Percentiles rank a stretch among this genome's conserved stretches.
Evolutionary conservation across 2,797 vertebrate genomes (phyloP).

Genomic region (Prunella strophiata): DNA sequence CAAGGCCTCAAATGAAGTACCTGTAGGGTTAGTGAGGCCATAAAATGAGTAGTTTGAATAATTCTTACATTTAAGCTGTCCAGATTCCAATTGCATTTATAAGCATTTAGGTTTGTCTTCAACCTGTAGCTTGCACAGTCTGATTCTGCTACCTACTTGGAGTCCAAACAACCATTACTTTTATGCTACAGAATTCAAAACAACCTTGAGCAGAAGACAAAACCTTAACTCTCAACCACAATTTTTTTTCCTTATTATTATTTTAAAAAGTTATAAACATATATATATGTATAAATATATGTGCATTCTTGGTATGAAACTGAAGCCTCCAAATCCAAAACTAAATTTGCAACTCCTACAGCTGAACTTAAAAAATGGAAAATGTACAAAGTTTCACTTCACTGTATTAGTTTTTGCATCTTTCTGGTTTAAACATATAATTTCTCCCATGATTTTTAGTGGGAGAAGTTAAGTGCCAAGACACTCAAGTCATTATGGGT

Average conservation of each 20-base stretch:
- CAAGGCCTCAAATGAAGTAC: neutral
- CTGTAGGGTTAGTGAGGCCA: neutral
- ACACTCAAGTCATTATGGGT: neutral
- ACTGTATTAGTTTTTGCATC: neutral
- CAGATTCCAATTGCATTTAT: neutral
- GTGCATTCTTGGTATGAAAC: neutral
- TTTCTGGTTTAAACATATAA: conserved; percentile 8
- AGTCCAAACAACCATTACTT: neutral
- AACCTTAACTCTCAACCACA: neutral
- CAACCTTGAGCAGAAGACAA: neutral
- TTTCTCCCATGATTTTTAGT: neutral
- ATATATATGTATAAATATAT: neutral
- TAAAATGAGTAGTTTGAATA: neutral
- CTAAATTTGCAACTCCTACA: neutral
- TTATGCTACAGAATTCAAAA: neutral
- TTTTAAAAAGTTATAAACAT: neutral
- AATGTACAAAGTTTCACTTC: neutral
- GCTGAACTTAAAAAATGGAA: neutral
- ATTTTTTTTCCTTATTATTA: neutral
- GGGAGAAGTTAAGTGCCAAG: neutral
- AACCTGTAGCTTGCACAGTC: neutral
- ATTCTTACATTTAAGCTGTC: neutral
- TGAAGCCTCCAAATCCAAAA: neutral
- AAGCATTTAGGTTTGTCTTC: neutral
- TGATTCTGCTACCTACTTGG: neutral